These are phyloP conservation scores for Elymnias hypermnestra DNA, from an alignment of 1,140 invertebrate species.

Conservation along the genomic window DNA sequence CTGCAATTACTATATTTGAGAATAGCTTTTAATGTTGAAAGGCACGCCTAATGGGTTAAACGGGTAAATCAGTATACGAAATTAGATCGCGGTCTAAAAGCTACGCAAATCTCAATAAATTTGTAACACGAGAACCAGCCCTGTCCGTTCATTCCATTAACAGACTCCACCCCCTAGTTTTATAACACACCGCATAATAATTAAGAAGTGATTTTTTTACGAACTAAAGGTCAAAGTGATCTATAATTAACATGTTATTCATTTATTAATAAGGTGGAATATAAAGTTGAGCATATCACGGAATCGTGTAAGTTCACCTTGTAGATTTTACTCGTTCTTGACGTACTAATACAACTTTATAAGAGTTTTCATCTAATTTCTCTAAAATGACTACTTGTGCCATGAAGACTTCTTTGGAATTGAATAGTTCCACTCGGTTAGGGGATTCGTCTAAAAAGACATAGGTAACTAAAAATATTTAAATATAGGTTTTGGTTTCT, in stretches of 20 bases:
- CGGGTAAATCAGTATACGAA: not conserved
- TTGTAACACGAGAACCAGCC: constrained; percentile 36
- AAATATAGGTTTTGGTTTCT: too few species aligned
- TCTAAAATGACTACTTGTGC: too few species aligned
- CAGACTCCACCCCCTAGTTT: constrained; percentile 30
- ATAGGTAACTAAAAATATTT: too few species aligned
- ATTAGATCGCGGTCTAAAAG: constrained; percentile 13
- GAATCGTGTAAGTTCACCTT: too few species aligned
- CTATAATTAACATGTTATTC: constrained; percentile 11
- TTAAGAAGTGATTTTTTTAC: constrained; percentile 56
- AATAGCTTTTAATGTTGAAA: not conserved
- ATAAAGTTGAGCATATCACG: too few species aligned
- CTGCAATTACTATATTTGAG: not conserved
- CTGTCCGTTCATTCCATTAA: constrained; percentile 58
- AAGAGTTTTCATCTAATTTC: too few species aligned
- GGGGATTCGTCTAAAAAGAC: too few species aligned
- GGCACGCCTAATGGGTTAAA: constrained; percentile 13
- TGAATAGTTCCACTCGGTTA: too few species aligned
- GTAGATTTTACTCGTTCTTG: too few species aligned
- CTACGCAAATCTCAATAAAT: constrained; percentile 23
- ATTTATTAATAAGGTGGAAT: too few species aligned
- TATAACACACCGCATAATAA: constrained; percentile 48
- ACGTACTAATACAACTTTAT: too few species aligned
- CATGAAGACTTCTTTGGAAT: too few species aligned
- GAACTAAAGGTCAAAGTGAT: constrained; percentile 28